phyloP scores from a whole-genome alignment of 2,888 invertebrate genomes.

The Caenorhabditis uteleia region DNA sequence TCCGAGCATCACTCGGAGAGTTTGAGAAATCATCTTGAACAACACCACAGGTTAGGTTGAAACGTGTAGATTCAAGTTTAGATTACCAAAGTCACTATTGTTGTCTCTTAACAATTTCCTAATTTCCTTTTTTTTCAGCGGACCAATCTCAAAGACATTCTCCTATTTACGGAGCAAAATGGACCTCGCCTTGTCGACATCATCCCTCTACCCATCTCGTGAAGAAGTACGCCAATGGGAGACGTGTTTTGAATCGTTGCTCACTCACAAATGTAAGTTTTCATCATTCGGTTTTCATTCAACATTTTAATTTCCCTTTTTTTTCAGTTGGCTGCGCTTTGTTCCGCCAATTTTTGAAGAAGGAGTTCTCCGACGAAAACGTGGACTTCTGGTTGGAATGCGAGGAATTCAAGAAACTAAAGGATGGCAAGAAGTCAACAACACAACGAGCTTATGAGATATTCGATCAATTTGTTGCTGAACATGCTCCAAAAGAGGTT shows the following conservation, averaged over 20 bases:
- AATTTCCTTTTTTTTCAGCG: conserved; percentile 49
- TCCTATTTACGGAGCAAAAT: conserved; percentile 58
- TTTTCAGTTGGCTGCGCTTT: conserved; percentile 61
- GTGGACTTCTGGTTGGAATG: conserved; percentile 65
- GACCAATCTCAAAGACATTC: conserved; percentile 61
- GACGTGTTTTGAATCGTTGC: conserved; percentile 56
- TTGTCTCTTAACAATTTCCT: neutral
- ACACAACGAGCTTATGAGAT: conserved; percentile 60
- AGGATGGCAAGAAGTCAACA: conserved; percentile 57
- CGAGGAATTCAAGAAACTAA: conserved; percentile 67
- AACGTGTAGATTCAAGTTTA: neutral
- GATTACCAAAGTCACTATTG: neutral
- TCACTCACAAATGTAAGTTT: conserved; percentile 62
- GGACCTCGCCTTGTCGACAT: conserved; percentile 55
- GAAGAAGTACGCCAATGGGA: conserved; percentile 66
- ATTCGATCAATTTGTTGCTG: conserved; percentile 55
- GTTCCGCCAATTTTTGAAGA: conserved; percentile 62
- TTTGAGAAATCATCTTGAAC: neutral
- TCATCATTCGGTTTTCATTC: neutral
- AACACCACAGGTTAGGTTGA: neutral
- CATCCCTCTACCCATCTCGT: conserved; percentile 55
- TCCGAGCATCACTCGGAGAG: neutral
- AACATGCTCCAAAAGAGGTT: conserved; percentile 62
- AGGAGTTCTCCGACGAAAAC: conserved; percentile 64
- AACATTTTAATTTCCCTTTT: neutral